phyloP scores from a whole-genome alignment of 2,797 vertebrate genomes.

The Distichodus sexfasciatus region DNA sequence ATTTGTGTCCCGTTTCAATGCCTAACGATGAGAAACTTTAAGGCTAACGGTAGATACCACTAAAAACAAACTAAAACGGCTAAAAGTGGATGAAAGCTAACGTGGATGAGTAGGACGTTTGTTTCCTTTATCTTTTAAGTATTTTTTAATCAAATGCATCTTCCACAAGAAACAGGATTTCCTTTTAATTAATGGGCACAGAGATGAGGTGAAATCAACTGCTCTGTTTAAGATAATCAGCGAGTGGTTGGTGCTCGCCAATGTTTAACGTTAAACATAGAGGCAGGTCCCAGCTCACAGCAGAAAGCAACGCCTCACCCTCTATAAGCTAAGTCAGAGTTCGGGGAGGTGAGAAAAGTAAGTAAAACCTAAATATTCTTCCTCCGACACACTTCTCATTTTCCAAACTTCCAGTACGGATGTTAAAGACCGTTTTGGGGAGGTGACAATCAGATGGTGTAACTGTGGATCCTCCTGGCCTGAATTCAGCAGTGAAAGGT shows the following conservation, averaged over 20 bases:
- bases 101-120: no score
- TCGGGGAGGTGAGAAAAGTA: not conserved
- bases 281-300: constrained; percentile 6
- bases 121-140: no score
- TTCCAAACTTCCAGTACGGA: constrained; percentile 4
- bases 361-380: constrained; percentile 7
- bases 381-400: constrained; percentile 1
- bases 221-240: not conserved
- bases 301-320: constrained; percentile 1
- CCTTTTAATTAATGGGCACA: constrained; percentile 1
- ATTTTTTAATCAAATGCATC: no score
- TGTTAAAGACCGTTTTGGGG: not conserved
- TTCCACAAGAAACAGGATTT: no score
- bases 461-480: not conserved
- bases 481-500: not conserved
- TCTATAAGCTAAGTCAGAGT: constrained; percentile 6
- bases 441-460: not conserved
- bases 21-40: no score
- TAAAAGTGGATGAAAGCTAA: no score
- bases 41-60: no score
- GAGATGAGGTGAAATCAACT: not conserved
- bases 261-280: not conserved
- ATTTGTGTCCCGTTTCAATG: no score
- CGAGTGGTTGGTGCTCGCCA: not conserved
- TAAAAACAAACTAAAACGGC: no score